Evolutionary conservation across 1,140 invertebrate genomes (phyloP).

Genomic region (Gonioctena quinquepunctata): DNA sequence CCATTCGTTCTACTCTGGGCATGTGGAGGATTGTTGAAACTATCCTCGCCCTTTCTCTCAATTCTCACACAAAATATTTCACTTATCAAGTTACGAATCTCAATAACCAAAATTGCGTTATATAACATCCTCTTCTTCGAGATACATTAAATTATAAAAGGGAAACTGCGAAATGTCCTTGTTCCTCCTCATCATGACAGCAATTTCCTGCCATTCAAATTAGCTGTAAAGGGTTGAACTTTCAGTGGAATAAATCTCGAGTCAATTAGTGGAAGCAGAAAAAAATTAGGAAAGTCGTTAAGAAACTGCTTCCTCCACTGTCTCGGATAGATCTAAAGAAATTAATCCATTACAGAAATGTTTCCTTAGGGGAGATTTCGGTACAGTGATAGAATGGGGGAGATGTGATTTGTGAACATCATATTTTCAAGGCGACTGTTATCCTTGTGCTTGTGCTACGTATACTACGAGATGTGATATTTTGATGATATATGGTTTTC

Average conservation of each 20-base stretch:
- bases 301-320: not conserved
- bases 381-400: not conserved
- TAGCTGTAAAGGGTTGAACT: not conserved
- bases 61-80: no score
- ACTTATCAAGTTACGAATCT: no score
- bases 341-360: not conserved
- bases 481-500: not conserved
- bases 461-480: not conserved
- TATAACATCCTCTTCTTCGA: not conserved
- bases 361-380: not conserved
- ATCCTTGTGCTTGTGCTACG: not conserved
- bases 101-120: constrained; percentile 2
- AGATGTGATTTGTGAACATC: not conserved
- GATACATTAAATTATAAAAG: not conserved
- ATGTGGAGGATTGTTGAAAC: no score
- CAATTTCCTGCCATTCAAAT: not conserved
- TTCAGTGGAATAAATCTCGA: not conserved
- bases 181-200: not conserved
- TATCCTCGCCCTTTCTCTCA: no score
- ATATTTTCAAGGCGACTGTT: not conserved
- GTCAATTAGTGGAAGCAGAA: not conserved
- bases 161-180: not conserved
- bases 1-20: no score
- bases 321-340: not conserved
- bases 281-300: not conserved